Evolutionary conservation across 2,113 vertebrate species (phyloP).

Genomic region (Hylia prasina): DNA sequence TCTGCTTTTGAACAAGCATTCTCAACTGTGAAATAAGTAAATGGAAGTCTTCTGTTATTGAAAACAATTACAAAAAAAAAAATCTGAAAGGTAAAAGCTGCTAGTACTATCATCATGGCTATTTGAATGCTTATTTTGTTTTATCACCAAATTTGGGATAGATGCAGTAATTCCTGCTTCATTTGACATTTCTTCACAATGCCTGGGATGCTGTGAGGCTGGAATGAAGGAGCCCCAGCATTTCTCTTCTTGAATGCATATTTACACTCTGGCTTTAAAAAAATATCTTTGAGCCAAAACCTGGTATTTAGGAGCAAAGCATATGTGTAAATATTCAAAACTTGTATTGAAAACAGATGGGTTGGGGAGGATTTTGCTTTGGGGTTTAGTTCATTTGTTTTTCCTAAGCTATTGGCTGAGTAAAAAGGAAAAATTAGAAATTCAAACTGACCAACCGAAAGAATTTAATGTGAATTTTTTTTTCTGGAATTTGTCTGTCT

Average conservation of each 20-base stretch:
- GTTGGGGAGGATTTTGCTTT: background rate
- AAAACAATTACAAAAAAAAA: background rate
- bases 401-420: background rate
- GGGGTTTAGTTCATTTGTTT: background rate
- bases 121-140: background rate
- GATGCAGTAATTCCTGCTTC: background rate
- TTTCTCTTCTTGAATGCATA: background rate
- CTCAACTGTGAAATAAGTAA: background rate
- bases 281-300: background rate
- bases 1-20: background rate
- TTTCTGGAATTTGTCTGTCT: background rate
- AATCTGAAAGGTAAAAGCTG: background rate
- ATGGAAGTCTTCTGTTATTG: background rate
- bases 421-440: background rate
- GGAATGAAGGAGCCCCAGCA: background rate
- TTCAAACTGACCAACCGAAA: background rate
- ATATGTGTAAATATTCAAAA: background rate
- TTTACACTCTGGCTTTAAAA: background rate
- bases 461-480: background rate
- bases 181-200: background rate
- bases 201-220: background rate
- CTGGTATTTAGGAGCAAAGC: background rate
- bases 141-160: background rate
- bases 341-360: background rate
- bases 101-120: background rate